A percentile compares a stretch with the other conserved stretches of the same genome.
Evolutionary conservation across 2,888 invertebrate genomes (phyloP).

Genomic region (Alcis repandata): DNA sequence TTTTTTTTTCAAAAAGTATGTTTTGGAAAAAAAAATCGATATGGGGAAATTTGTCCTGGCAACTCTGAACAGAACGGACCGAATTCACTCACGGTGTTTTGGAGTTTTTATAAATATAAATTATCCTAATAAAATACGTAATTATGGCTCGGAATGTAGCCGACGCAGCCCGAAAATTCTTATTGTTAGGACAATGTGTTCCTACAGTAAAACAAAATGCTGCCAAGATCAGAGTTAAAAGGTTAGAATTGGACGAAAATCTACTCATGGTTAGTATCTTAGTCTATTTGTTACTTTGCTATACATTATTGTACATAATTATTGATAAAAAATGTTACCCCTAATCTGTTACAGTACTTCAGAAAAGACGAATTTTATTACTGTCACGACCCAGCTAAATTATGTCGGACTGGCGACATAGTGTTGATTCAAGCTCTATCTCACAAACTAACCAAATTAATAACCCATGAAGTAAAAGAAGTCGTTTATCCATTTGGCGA

Average conservation of each 20-base stretch:
- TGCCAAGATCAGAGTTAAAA: conserved; percentile 91
- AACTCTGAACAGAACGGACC: no score
- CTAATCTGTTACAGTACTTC: conserved; percentile 89
- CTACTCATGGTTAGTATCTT: conserved; percentile 89
- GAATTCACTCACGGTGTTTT: no score
- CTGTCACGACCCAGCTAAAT: conserved; percentile 92
- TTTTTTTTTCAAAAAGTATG: no score
- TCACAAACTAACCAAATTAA: conserved; percentile 90
- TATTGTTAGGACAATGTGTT: conserved; percentile 92
- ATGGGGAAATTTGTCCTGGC: no score
- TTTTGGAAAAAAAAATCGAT: no score
- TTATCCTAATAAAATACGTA: conserved; percentile 12
- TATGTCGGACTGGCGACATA: conserved; percentile 93
- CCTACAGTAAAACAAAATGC: conserved; percentile 92
- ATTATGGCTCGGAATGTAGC: conserved; percentile 75
- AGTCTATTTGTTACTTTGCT: not conserved
- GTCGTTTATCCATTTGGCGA: conserved; percentile 94
- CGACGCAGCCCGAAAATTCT: conserved; percentile 80
- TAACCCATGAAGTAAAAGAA: conserved; percentile 93
- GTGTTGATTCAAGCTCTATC: conserved; percentile 92
- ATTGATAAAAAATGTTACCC: not conserved
- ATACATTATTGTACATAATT: not conserved
- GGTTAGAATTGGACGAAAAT: conserved; percentile 91
- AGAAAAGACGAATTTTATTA: conserved; percentile 90
- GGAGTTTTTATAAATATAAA: not conserved